Evolutionary conservation across 2,113 vertebrate genomes (phyloP).

Genomic region (Nothocercus nigrocapillus): DNA sequence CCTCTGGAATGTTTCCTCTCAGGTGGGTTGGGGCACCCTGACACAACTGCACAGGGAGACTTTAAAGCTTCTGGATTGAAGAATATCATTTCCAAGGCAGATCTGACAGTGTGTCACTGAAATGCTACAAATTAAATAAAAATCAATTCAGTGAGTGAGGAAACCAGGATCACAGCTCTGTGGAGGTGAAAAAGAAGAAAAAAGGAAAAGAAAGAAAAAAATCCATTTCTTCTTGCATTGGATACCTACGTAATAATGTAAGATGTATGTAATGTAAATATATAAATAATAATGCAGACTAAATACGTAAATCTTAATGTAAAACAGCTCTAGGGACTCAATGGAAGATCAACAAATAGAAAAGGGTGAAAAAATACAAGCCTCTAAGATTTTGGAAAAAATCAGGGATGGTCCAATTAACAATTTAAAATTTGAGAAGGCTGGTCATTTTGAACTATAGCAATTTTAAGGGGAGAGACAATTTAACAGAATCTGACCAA

Average conservation of each 20-base stretch:
- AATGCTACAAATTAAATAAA: background rate
- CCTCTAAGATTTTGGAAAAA: background rate
- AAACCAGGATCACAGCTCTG: background rate
- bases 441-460: background rate
- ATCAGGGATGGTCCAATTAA: background rate
- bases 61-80: background rate
- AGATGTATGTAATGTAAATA: background rate
- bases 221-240: background rate
- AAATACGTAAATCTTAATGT: no score
- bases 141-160: background rate
- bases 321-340: background rate
- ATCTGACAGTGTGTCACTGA: background rate
- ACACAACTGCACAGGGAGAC: background rate
- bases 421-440: background rate
- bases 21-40: background rate
- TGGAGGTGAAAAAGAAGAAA: background rate
- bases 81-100: background rate
- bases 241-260: background rate
- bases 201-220: background rate
- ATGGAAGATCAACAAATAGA: background rate
- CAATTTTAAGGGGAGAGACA: background rate
- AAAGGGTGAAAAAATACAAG: background rate
- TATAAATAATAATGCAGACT: no score
- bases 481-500: background rate
- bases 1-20: background rate